Evolutionary conservation across 2,113 vertebrate species (phyloP).

Genomic region (Alosa alosa): DNA sequence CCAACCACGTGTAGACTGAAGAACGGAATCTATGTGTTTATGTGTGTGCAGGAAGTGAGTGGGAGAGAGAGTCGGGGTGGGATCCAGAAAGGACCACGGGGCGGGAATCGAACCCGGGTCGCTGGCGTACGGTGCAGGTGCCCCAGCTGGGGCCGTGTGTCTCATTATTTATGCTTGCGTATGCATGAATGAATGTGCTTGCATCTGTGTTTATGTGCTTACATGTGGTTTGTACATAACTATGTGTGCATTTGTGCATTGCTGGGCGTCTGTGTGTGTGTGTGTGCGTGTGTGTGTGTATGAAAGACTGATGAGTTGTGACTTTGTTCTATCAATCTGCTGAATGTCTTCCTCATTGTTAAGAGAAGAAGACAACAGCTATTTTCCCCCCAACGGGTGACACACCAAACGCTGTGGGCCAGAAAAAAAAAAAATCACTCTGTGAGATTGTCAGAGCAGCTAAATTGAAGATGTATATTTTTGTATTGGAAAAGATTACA

Average conservation of each 20-base stretch:
- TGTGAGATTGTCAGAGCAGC: not conserved
- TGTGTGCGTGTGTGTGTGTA: not conserved
- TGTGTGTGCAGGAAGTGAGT: no score
- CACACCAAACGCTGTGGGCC: not conserved
- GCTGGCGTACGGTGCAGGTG: no score
- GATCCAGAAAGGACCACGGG: no score
- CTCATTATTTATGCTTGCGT: no score
- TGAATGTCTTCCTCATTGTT: not conserved
- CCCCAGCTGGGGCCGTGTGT: not conserved
- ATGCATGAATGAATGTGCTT: no score
- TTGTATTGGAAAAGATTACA: constrained; percentile 16
- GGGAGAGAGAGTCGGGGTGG: no score
- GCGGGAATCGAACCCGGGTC: no score
- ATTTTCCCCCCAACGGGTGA: not conserved
- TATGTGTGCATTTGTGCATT: no score
- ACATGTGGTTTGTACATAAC: no score
- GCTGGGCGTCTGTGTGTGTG: no score
- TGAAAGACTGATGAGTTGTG: not conserved
- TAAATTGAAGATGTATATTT: not conserved
- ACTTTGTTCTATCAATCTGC: not conserved
- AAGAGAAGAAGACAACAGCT: not conserved
- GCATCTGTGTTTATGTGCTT: no score
- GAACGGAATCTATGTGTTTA: no score
- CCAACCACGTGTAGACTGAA: not conserved
- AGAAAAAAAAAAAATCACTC: not conserved